Conservation (phyloP, 2,113 vertebrate genomes). For the Sialia sialis region DNA sequence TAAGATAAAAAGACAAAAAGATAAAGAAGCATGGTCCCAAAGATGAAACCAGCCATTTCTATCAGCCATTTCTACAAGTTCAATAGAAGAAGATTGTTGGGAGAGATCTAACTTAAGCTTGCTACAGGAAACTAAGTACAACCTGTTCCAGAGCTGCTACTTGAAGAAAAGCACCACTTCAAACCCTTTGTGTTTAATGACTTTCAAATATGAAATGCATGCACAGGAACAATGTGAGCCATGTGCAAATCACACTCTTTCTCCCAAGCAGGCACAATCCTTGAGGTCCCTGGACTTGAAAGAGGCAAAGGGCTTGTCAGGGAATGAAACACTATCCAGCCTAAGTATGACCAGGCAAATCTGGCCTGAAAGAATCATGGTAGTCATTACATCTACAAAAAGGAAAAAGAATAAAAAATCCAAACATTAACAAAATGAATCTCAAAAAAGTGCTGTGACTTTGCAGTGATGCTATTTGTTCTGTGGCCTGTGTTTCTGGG, state of each 20-base stretch:
- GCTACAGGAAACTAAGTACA: neutral
- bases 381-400: neutral
- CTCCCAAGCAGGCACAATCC: neutral
- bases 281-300: neutral
- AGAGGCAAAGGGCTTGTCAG: no score
- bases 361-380: neutral
- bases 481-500: neutral
- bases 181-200: neutral
- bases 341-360: neutral
- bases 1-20: neutral
- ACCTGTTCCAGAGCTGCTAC: neutral
- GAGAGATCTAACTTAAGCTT: neutral
- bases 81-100: neutral
- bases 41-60: conserved; percentile 37
- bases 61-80: neutral
- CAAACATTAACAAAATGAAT: neutral
- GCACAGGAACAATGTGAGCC: neutral
- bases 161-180: neutral
- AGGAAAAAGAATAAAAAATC: neutral
- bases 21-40: neutral
- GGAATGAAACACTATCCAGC: neutral
- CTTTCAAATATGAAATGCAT: neutral
- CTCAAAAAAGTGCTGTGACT: neutral
- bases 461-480: neutral
- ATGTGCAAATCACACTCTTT: neutral